Base-by-base conservation (phyloP, 1,140 invertebrate species). In the Drosophila arawakana region DNA sequence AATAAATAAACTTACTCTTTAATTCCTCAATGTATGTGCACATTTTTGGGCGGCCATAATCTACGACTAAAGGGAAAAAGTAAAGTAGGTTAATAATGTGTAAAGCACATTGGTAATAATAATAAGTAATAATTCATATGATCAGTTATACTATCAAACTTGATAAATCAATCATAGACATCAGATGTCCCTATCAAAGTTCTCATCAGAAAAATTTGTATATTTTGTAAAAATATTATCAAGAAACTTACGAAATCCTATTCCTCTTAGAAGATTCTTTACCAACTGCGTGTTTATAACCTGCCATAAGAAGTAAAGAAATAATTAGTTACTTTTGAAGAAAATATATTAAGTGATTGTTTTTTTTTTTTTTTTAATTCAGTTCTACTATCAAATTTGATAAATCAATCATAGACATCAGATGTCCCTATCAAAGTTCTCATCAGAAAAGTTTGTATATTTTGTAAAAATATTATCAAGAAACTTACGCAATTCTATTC, bases 371-470 rank as follows among this genome's bases (percentile, higher is more conserved):
- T 2, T 30, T n/a, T n/a, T n/a, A n/a, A n/a, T n/a, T n/a, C 11
- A 41, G 7, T 9, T 61, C 50, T 35, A 52, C 13, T 35, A 62
- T 37, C 11, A 58, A 55, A 34, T 6, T 30, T 34, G 43, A 72
- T 50, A 76, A 60, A 79, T 76, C 73, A 71, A 0, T 79, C 77
- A 79, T 73, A 37, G 69, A 60, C 52, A 55, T 79, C 76, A 78
- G 61, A 10, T 78, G 73, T 76, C 76, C 76, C 73, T 78, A 78
- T 76, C 76, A 52, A 41, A 43, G 2, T 0, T 44, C 0, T 81
- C 81, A 85, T 85, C 81, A 84, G 21, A n/a, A n/a, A n/a, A n/a
- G n/a, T n/a, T n/a, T n/a, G n/a, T n/a, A n/a, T n/a, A n/a, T n/a
- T n/a, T n/a, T n/a, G n/a, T n/a, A n/a, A n/a, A n/a, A n/a, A n/a